Evolutionary conservation across 1,140 invertebrate species (phyloP).

Genomic region (Oreohelix idahoensis): DNA sequence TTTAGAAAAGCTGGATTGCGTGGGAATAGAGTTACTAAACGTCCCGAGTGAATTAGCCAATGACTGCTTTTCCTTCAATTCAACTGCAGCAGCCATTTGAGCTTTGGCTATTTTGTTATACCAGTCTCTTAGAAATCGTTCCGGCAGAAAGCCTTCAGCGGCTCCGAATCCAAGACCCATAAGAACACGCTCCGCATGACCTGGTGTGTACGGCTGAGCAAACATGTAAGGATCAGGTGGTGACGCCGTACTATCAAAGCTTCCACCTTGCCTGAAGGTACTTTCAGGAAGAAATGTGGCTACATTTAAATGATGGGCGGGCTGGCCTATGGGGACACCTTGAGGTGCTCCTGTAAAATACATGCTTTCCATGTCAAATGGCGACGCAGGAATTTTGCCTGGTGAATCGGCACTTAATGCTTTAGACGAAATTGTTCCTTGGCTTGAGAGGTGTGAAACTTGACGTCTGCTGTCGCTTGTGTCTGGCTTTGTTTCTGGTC

Average conservation of each 20-base stretch:
- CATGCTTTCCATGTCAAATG: neutral
- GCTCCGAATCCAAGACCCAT: conserved; percentile 61
- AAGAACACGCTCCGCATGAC: conserved; percentile 56
- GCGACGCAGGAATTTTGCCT: neutral
- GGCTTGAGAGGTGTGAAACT: neutral
- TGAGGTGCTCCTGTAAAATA: neutral
- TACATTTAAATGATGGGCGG: neutral
- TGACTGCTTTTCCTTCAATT: neutral
- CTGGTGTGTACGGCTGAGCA: conserved; percentile 22
- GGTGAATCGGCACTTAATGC: neutral
- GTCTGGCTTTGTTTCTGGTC: neutral
- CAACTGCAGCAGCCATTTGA: conserved; percentile 35
- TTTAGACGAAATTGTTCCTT: neutral
- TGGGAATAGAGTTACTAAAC: neutral
- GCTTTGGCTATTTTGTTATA: conserved; percentile 57
- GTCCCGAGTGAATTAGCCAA: neutral
- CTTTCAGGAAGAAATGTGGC: neutral
- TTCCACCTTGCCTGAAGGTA: neutral
- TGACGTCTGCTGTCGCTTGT: neutral
- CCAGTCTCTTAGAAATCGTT: conserved; percentile 65
- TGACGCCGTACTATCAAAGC: neutral
- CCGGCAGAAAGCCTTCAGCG: conserved; percentile 60
- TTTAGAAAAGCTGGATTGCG: neutral
- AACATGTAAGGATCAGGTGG: conserved; percentile 24
- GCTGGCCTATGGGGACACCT: neutral